A percentile compares a stretch with the other conserved stretches of the same genome.
Evolutionary conservation across 2,888 invertebrate genomes (phyloP).

Genomic region (Zaprionus lineosus): DNA sequence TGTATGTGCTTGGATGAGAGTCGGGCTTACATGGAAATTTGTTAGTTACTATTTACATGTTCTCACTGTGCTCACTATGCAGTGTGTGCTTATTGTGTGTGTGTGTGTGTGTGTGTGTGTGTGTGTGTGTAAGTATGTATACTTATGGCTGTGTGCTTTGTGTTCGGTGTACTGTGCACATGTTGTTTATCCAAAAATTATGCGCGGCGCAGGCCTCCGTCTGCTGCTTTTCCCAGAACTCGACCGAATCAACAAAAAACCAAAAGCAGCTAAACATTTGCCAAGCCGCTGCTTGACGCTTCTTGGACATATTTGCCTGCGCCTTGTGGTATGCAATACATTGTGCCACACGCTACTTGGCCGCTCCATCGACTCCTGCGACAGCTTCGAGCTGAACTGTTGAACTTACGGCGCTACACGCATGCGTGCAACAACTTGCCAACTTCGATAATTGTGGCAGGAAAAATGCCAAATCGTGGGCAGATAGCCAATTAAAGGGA

Average conservation of each 20-base stretch:
- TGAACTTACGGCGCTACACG: slow-evolving; percentile 33
- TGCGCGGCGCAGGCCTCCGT: slow-evolving; percentile 43
- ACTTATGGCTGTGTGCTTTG: slow-evolving; percentile 30
- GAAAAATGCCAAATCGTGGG: not conserved
- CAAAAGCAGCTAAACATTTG: slow-evolving; percentile 56
- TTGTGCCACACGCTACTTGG: slow-evolving; percentile 31
- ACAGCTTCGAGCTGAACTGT: slow-evolving; percentile 10
- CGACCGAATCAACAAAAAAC: no score
- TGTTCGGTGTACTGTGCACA: slow-evolving; percentile 17
- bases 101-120: slow-evolving; percentile 14
- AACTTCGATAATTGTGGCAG: slow-evolving; percentile 33
- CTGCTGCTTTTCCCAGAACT: no score
- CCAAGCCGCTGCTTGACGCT: slow-evolving; percentile 61
- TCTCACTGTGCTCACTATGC: slow-evolving; percentile 3
- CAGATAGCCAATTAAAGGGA: slow-evolving; percentile 23
- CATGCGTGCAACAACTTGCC: slow-evolving; percentile 37
- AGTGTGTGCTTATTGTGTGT: slow-evolving; percentile 2
- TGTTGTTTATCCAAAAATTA: slow-evolving; percentile 70
- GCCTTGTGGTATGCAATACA: slow-evolving; percentile 36
- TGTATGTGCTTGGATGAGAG: no score
- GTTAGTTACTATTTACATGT: slow-evolving; percentile 61
- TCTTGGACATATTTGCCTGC: slow-evolving; percentile 18
- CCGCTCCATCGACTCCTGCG: no score
- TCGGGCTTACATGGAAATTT: slow-evolving; percentile 59
- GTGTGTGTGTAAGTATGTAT: slow-evolving; percentile 21